phyloP scores from a whole-genome alignment of 2,797 vertebrate genomes.

The Parauchenoglanis ngamensis region DNA sequence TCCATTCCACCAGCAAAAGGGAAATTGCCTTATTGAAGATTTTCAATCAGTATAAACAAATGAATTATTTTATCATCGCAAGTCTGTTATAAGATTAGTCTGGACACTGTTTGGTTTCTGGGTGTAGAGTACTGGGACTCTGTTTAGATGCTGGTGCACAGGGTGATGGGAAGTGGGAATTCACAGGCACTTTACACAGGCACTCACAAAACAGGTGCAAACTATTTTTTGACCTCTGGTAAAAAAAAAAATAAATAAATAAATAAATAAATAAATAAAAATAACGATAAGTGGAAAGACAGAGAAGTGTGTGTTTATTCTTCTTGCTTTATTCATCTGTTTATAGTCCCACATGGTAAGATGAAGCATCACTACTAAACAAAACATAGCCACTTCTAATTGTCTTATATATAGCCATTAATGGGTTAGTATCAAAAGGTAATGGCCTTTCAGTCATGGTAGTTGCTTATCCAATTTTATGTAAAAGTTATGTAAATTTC shows the following conservation, averaged over 20 bases:
- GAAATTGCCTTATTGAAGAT: neutral
- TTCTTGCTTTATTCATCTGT: neutral
- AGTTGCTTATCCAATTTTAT: neutral
- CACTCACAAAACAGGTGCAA: neutral
- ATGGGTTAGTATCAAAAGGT: neutral
- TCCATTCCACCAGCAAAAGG: too few relatives aligned
- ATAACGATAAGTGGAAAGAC: neutral
- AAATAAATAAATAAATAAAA: too few relatives aligned
- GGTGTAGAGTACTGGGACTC: neutral
- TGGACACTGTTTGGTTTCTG: neutral
- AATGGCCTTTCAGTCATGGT: neutral
- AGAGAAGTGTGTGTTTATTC: neutral
- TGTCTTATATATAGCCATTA: neutral
- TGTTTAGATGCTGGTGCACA: neutral
- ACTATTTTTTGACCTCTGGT: neutral
- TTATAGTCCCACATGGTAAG: neutral
- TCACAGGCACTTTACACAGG: too few relatives aligned
- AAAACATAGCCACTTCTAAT: neutral
- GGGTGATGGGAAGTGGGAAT: neutral
- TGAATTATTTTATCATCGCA: neutral
- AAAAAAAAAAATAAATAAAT: neutral
- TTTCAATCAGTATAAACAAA: neutral
- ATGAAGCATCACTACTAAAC: neutral
- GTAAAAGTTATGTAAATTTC: neutral
- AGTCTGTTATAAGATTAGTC: neutral